Base-by-base conservation (phyloP, 2,113 vertebrate genomes). In the Atrichornis clamosus region DNA sequence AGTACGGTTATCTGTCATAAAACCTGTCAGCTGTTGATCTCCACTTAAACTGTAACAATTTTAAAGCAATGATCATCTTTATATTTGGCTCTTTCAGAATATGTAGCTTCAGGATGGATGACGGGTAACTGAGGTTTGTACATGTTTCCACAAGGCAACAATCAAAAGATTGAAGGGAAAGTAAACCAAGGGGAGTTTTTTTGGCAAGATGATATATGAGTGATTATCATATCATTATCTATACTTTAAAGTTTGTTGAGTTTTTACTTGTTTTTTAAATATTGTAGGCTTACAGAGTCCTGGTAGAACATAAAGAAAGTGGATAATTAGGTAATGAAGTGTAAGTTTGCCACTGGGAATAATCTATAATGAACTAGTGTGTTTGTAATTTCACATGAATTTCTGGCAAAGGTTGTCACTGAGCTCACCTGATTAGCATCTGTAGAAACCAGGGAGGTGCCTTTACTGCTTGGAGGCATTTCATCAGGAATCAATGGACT, bases 331-430 rank as follows among this genome's bases (percentile, higher is more conserved):
- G 9, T 32, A 84, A 68, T 19, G 21, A 20, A 32, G 10, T 1
- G 3, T 35, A 50, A 52, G 5, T 63, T 63, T 87, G 22, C 39
- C 11, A 13, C 7, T 2, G 8, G n/a, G 20, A 49, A 32, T 0
- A 0, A 49, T 52, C 37, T 76, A 6, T 42, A 64, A 55, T 7
- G 1, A 53, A 8, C 11, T 9, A 30, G 15, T 14, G 19, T 37
- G 13, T 50, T 81, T 70, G 15, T 93, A 67, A 15, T 59, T 81
- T 18, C 32, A 70, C 42, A 17, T 53, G 26, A 65, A 49, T 46
- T 89, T 77, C 63, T 78, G 20, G 27, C n/a, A 32, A 3, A 16
- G 52, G 13, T 19, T 93, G 23, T 53, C 37, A 55, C 47, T 27
- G 33, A 78, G 15, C 15, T 91, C 56, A 60, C 39, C 53, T 84